Conservation (phyloP, 30 jellyfish, hydroid and myxozoan genomes). For the Turritopsis rubra region DNA sequence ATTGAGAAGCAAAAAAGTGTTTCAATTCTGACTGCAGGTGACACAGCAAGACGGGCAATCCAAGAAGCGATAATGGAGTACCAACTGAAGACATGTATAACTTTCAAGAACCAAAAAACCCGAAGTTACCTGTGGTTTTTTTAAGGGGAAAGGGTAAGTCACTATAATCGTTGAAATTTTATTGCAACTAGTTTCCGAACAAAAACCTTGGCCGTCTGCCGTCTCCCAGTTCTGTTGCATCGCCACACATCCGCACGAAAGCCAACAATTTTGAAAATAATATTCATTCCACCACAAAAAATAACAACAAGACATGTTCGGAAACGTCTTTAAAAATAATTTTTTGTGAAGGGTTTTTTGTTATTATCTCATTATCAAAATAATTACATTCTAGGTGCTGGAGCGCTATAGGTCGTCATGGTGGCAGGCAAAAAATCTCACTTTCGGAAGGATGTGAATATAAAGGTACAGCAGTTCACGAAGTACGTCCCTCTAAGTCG, state of each 20-base stretch:
- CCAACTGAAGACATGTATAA: not conserved
- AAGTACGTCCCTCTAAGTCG: too few species aligned
- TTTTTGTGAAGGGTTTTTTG: too few species aligned
- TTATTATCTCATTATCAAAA: not conserved
- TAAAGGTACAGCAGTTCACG: not conserved
- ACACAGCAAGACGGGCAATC: not conserved
- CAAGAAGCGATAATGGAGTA: not conserved
- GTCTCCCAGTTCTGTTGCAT: too few species aligned
- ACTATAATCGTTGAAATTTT: not conserved
- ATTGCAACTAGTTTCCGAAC: too few species aligned
- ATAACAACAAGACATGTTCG: too few species aligned
- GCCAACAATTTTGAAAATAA: too few species aligned
- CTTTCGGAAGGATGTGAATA: not conserved
- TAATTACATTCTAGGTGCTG: not conserved
- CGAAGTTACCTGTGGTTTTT: not conserved
- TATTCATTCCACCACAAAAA: too few species aligned
- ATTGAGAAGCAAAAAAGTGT: not conserved
- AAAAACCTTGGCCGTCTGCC: too few species aligned
- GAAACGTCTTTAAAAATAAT: too few species aligned
- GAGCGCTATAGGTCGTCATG: not conserved
- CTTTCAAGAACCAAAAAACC: not conserved
- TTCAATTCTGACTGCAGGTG: not conserved
- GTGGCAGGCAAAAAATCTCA: not conserved
- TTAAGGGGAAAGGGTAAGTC: not conserved
- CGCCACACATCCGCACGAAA: too few species aligned